These are phyloP conservation scores for Piprites chloris DNA, from an alignment of 2,113 vertebrate species.

Conservation along the genomic window DNA sequence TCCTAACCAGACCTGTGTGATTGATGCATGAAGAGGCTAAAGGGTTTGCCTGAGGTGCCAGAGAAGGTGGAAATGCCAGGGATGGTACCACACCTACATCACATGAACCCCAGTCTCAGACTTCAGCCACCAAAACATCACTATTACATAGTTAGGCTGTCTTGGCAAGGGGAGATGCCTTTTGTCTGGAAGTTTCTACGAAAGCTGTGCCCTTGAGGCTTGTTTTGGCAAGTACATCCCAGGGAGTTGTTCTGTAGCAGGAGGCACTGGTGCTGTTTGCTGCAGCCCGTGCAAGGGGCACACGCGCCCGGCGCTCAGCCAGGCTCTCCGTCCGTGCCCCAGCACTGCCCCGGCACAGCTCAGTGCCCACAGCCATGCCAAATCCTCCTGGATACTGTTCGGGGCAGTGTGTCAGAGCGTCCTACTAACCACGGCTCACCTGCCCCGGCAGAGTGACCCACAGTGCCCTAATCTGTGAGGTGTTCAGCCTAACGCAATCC, in stretches of 20 bases:
- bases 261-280: neutral
- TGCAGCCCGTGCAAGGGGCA: neutral
- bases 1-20: rapidly evolving
- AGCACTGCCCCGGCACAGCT: neutral
- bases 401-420: neutral
- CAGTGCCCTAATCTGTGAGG: neutral
- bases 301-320: rapidly evolving
- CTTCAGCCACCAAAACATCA: neutral
- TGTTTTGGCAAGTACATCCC: neutral
- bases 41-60: neutral
- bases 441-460: constrained; percentile 29
- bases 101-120: neutral
- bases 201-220: neutral
- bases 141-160: neutral
- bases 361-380: rapidly evolving
- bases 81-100: neutral
- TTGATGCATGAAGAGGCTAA: rapidly evolving
- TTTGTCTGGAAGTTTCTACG: neutral
- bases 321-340: rapidly evolving
- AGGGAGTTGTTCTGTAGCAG: neutral
- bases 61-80: neutral
- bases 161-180: neutral
- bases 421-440: neutral
- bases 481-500: neutral
- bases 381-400: neutral